Evolutionary conservation across 2,888 invertebrate genomes (phyloP).

Genomic region (Reticulitermes lucifugus): DNA sequence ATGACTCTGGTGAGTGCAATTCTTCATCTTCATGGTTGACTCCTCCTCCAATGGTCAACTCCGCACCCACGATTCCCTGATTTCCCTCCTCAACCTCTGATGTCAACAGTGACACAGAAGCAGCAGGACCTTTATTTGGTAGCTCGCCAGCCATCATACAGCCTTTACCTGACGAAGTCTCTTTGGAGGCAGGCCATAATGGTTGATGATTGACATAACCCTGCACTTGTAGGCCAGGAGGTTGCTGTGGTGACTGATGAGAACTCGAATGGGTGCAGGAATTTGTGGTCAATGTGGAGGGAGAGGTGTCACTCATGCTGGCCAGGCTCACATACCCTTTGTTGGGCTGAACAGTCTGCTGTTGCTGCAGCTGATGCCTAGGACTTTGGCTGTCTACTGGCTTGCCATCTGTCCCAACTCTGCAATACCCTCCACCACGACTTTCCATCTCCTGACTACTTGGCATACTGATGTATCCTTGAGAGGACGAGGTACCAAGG

Average conservation of each 20-base stretch:
- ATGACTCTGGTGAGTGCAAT: constrained; percentile 36
- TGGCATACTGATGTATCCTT: constrained; percentile 61
- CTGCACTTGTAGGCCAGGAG: not conserved
- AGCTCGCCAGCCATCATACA: constrained; percentile 43
- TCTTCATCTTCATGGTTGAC: constrained; percentile 1
- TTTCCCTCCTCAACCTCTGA: constrained; percentile 7
- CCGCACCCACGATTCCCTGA: constrained; percentile 28
- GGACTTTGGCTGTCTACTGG: constrained; percentile 5
- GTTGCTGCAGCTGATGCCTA: not conserved
- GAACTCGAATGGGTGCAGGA: constrained; percentile 30
- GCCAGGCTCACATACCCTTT: constrained; percentile 50
- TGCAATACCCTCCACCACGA: constrained; percentile 40
- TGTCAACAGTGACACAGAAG: not conserved
- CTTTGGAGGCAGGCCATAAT: constrained; percentile 27
- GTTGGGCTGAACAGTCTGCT: not conserved
- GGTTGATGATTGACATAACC: constrained; percentile 39
- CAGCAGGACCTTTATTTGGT: constrained; percentile 9
- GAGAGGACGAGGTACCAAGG: constrained; percentile 58
- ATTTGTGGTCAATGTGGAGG: constrained; percentile 8
- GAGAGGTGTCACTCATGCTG: constrained; percentile 33
- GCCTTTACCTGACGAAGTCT: constrained; percentile 31
- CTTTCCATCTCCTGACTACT: constrained; percentile 41
- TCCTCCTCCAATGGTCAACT: not conserved
- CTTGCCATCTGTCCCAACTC: constrained; percentile 42
- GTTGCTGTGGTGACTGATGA: not conserved